Base-by-base conservation (phyloP, 2,113 vertebrate genomes). In the Octodon degus region DNA sequence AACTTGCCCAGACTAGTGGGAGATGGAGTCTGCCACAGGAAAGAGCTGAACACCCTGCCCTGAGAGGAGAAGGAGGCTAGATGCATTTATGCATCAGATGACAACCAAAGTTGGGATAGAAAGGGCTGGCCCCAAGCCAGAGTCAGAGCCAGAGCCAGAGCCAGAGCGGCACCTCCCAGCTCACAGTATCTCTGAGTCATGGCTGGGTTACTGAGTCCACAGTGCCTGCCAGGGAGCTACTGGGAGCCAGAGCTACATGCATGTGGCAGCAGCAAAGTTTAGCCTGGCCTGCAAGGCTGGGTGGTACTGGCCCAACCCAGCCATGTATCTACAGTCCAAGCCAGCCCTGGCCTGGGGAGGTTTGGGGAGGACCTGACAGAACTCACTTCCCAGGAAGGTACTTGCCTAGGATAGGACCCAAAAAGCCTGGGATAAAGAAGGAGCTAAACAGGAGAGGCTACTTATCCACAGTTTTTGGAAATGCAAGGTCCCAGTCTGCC, bases 1-100 rank as follows among this genome's bases (percentile, higher is more conserved):
- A 37, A 86, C 97, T 95, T 98, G 97, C 93, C 91, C 74, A 60
- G 96, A 97, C 97, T 93, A 43, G 97, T 87, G 76, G 74, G 58
- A 94, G 79, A 62, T 34, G 53, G 79, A 95, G 83, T 67, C 63
- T 55, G 63, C 77, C 84, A 27, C 3, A 0, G 67, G 68, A 88
- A 50, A 76, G 50, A n/a, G 14, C 4, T 47, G 82, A 91, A 89
- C 92, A 85, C 62, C 62, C 67, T 58, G 86, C 91, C 89, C 43
- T 5, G 34, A 89, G 83, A 92, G 40, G 89, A 84, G n/a, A 37
- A 91, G 70, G 37, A 89, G n/a, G 37, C 22, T 25, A 19, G 7
- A 50, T 50, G 27, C 43, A 50, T 30, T 79, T 30, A 76, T 5
- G n/a, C 53, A 20, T 2, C 17, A 1, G 50, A 86, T 84, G 88